A percentile compares a stretch with the other conserved stretches of the same genome.
These are phyloP conservation scores for Psilopsiagon aymara DNA, from an alignment of 2,113 vertebrate species.

Conservation along the genomic window DNA sequence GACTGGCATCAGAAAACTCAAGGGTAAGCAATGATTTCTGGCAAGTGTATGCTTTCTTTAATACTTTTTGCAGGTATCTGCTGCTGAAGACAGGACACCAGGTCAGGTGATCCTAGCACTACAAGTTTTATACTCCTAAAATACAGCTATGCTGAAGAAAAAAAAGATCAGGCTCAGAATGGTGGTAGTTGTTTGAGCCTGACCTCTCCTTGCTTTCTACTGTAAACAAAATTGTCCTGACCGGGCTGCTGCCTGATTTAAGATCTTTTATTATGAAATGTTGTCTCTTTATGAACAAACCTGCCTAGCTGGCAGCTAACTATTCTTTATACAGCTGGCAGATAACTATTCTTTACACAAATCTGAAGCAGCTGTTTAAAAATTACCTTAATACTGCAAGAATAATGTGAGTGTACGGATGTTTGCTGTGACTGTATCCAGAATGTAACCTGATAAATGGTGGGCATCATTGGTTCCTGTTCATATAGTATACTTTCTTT, in stretches of 20 bases:
- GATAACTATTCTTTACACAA: not conserved
- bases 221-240: not conserved
- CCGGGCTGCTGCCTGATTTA: not conserved
- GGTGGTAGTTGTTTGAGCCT: not conserved
- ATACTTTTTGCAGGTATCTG: not conserved
- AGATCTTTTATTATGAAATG: not conserved
- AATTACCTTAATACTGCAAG: not conserved
- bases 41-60: not conserved
- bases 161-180: not conserved
- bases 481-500: not conserved
- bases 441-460: not conserved
- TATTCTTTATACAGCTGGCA: not conserved
- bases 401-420: not conserved
- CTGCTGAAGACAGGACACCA: not conserved
- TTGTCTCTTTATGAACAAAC: not conserved
- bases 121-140: not conserved
- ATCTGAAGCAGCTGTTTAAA: not conserved
- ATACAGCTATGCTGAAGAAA: not conserved
- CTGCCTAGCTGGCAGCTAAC: not conserved
- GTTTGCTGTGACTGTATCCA: not conserved
- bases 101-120: not conserved
- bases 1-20: slow-evolving; percentile 99
- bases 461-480: not conserved
- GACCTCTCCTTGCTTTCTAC: not conserved
- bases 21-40: slow-evolving; percentile 77